phyloP scores from a whole-genome alignment of 1,140 invertebrate species.

The Drosophila setifemur region DNA sequence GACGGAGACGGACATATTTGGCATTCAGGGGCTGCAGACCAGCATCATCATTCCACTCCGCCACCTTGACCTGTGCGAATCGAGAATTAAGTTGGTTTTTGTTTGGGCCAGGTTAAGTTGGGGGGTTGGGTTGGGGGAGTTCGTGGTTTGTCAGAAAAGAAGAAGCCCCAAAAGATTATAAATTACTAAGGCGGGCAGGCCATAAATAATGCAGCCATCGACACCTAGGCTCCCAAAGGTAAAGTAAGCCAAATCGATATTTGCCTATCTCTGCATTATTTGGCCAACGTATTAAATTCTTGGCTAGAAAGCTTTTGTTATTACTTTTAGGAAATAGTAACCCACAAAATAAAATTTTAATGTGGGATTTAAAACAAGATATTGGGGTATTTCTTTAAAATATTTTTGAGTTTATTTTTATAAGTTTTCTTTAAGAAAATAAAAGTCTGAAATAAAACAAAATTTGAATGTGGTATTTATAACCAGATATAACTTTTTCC shows the following conservation, averaged over 20 bases:
- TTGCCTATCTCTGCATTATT: conserved; percentile 25
- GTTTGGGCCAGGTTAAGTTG: too few relatives aligned
- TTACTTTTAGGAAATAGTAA: too few relatives aligned
- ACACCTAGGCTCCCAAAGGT: conserved; percentile 21
- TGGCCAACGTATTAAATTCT: too few relatives aligned
- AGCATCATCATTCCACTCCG: conserved; percentile 93
- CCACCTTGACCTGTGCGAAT: conserved; percentile 90
- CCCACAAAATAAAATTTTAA: too few relatives aligned
- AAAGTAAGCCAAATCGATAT: conserved; percentile 20
- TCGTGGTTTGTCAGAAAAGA: not conserved
- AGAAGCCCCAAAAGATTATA: conserved; percentile 27
- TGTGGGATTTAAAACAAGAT: too few relatives aligned
- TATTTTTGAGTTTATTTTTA: too few relatives aligned
- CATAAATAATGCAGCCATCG: conserved; percentile 38
- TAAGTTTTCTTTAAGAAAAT: too few relatives aligned
- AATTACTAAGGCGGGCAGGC: conserved; percentile 25
- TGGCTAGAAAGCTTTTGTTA: too few relatives aligned
- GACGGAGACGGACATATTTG: conserved; percentile 89
- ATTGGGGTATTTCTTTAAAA: too few relatives aligned
- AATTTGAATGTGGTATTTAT: too few relatives aligned
- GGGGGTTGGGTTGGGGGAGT: not conserved
- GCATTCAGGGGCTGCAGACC: conserved; percentile 90
- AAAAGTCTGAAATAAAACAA: too few relatives aligned
- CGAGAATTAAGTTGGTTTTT: not conserved
- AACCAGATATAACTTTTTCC: too few relatives aligned